Evolutionary conservation across 2,888 invertebrate genomes (phyloP), one percentile per base, ranked within the genome.

Genomic region (Didymodactylos carnosus): DNA sequence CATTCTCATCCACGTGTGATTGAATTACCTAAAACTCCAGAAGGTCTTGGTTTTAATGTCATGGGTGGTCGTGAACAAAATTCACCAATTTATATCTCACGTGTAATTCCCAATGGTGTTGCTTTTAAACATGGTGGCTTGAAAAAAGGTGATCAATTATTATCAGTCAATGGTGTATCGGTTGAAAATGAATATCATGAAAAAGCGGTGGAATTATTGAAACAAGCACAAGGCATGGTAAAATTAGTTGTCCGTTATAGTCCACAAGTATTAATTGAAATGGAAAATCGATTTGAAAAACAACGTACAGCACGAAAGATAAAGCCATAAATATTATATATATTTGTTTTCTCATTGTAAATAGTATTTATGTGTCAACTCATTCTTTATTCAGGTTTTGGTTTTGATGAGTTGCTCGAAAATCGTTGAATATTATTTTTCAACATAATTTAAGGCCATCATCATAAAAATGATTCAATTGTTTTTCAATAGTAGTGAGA

Each of bases 21-120:
- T 0, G 97, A 98, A 84, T 86, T 98, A 27, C 97, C 98, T 10
- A 98, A 99, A 86, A 98, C 97, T 0, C 97, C 98, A 80, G 98
- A 99, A 86, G 95, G 95, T 73, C 86, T 98, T 51, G 98, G 98
- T 0, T 98, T 99, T 83, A 98, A 98, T 85, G 97, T 98, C 0
- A 98, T 98, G 97, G 97, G 97, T 43, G 97, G 97, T 39, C 92
- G 94, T 80, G 97, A 98, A 83, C 97, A 98, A 84, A 98, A 95
- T 83, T 97, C 97, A 0, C 98, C 98, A 0, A 98, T 98, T 84
- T 98, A 98, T 84, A 98, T 98, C 80, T 97, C 97, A 0, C 87
- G 98, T 79, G 98, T 98, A 79, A 98, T 99, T 80, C 97, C 97
- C 62, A 95, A 95, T 5, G 98, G 98, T 39, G 95, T 98, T 14